A percentile compares a stretch with the other conserved stretches of the same genome.
Conservation (phyloP, 2,113 vertebrate genomes). For the Stigmatopora argus region DNA sequence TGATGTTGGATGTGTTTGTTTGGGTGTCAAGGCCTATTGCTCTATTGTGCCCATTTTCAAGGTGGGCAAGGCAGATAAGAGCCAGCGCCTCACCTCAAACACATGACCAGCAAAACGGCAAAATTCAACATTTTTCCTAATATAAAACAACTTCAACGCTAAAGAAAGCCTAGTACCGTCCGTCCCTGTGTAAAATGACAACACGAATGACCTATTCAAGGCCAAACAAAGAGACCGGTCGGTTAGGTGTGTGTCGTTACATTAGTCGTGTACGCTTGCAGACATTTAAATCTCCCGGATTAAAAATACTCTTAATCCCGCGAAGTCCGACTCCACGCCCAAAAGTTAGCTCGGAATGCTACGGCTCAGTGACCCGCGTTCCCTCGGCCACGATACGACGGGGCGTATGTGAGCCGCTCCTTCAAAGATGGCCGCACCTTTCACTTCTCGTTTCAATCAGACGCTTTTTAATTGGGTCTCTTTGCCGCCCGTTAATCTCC, state of each 20-base stretch:
- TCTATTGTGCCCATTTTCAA: conserved; percentile 34
- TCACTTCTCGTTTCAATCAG: conserved; percentile 55
- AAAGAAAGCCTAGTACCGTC: too few relatives aligned
- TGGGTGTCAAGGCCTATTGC: conserved; percentile 22
- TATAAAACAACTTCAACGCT: too few relatives aligned
- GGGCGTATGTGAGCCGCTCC: conserved; percentile 18
- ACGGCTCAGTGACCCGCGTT: conserved; percentile 13
- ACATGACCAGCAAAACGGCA: neutral
- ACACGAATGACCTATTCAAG: too few relatives aligned
- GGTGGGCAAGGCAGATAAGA: conserved; percentile 53
- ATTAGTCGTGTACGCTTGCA: conserved; percentile 6
- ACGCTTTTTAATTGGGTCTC: conserved; percentile 55
- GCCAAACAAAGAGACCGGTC: conserved; percentile 32
- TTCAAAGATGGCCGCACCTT: conserved; percentile 44
- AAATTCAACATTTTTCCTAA: too few relatives aligned
- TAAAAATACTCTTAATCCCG: conserved; percentile 48
- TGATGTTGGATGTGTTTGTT: conserved; percentile 19
- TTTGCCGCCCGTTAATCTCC: conserved; percentile 36
- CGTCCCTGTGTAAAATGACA: too few relatives aligned
- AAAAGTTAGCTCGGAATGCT: conserved; percentile 29
- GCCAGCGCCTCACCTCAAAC: conserved; percentile 30
- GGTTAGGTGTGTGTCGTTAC: conserved; percentile 5
- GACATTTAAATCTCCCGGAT: conserved; percentile 45
- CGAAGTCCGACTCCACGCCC: conserved; percentile 41
- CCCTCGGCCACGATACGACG: conserved; percentile 9